Conservation (phyloP, 2,113 vertebrate species). For the Columbina picui region DNA sequence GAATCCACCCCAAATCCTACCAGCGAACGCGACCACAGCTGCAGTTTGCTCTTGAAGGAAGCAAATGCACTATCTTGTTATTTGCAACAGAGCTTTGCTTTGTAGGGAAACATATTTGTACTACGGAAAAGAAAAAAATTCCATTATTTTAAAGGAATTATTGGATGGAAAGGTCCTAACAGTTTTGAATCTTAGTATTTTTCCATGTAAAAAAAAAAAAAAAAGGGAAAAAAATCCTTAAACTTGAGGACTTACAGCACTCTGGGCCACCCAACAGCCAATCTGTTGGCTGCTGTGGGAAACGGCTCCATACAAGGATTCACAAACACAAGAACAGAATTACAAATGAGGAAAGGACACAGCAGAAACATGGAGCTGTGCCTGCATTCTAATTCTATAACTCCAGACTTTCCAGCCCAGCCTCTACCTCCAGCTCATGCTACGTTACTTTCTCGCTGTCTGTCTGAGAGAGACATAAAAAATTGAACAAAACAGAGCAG, state of each 20-base stretch:
- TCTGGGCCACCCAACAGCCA: no score
- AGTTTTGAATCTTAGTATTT: neutral
- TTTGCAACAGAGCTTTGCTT: neutral
- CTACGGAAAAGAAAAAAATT: neutral
- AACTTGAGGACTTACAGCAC: neutral
- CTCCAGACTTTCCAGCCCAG: neutral
- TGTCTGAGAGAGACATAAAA: neutral
- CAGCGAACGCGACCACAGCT: neutral
- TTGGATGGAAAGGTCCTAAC: neutral
- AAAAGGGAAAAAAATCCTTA: neutral
- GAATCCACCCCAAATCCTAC: neutral
- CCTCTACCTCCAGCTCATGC: neutral
- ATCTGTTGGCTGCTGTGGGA: no score
- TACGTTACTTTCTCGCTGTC: neutral
- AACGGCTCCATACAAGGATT: neutral
- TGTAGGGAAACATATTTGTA: neutral
- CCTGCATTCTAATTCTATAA: neutral
- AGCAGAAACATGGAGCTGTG: neutral
- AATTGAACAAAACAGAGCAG: neutral
- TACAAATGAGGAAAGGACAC: neutral
- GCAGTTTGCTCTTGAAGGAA: neutral
- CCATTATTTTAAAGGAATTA: neutral
- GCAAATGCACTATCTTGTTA: neutral
- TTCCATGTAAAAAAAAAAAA: neutral
- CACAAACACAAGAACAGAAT: neutral